These are phyloP conservation scores for Actinemys pallida DNA, from an alignment of 2,113 vertebrate species.

Conservation along the genomic window DNA sequence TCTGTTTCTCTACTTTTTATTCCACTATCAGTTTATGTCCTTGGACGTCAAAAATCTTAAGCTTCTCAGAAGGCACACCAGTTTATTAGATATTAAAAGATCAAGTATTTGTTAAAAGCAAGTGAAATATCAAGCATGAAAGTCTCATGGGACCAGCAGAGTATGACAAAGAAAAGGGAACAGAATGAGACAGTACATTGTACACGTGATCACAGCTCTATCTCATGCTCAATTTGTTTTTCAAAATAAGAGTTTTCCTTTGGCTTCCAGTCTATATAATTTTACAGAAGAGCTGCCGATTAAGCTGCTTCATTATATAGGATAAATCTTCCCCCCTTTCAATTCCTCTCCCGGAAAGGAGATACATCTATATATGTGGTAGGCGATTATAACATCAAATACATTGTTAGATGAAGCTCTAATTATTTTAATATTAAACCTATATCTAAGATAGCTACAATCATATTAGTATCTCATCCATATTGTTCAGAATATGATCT, in stretches of 20 bases:
- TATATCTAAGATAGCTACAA: neutral
- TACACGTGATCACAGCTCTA: neutral
- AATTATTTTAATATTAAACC: neutral
- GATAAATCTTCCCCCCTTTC: neutral
- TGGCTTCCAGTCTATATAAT: neutral
- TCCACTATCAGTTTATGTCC: neutral
- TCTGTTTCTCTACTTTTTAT: neutral
- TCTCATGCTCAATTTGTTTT: neutral
- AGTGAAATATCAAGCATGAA: neutral
- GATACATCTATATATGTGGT: neutral
- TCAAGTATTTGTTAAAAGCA: constrained; percentile 5
- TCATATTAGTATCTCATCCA: too few species aligned
- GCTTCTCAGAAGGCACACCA: neutral
- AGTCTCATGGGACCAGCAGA: neutral
- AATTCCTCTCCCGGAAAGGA: neutral
- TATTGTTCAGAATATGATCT: neutral
- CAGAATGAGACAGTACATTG: neutral
- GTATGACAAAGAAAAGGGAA: neutral
- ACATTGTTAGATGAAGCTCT: too few species aligned
- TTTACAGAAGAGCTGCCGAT: neutral
- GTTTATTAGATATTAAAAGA: neutral
- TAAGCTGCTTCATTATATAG: neutral
- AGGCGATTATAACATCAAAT: neutral
- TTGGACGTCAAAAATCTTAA: neutral
- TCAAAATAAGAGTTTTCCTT: neutral